Evolutionary conservation across 1,140 invertebrate species (phyloP).

Genomic region (Sitophilus oryzae): DNA sequence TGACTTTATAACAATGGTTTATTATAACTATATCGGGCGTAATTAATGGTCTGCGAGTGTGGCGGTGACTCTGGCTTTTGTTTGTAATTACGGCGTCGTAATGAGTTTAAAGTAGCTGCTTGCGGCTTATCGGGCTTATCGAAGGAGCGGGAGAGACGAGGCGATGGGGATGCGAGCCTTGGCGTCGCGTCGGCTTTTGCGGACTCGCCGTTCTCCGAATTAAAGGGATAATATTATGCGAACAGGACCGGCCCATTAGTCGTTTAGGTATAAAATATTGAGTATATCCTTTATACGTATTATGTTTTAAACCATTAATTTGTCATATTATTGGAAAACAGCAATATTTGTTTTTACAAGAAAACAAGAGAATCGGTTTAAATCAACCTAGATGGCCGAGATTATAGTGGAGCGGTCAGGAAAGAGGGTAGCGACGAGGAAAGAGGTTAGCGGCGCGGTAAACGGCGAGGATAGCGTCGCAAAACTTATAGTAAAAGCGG

Average conservation of each 20-base stretch:
- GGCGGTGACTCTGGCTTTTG: conserved; percentile 39
- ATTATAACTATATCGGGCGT: conserved; percentile 41
- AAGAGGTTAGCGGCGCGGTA: too few relatives aligned
- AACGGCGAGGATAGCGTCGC: too few relatives aligned
- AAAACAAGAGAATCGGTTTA: too few relatives aligned
- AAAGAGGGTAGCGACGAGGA: too few relatives aligned
- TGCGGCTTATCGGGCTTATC: conserved; percentile 20
- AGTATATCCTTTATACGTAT: too few relatives aligned
- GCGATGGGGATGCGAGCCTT: not conserved
- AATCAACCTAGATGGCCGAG: too few relatives aligned
- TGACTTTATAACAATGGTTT: conserved; percentile 41
- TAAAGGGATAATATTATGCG: not conserved
- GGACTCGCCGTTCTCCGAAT: not conserved
- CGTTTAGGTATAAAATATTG: too few relatives aligned
- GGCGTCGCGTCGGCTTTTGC: conserved; percentile 5
- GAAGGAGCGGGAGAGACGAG: conserved; percentile 7
- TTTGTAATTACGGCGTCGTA: conserved; percentile 39
- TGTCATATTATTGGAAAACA: too few relatives aligned
- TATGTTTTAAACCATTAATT: too few relatives aligned
- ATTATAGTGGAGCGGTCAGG: too few relatives aligned
- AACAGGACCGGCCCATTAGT: not conserved
- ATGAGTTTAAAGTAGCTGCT: conserved; percentile 38
- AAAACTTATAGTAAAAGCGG: too few relatives aligned
- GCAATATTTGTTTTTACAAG: too few relatives aligned
- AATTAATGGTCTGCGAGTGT: conserved; percentile 41